These are phyloP conservation scores for Empis stercorea DNA, from an alignment of 2,888 invertebrate species.

Conservation along the genomic window DNA sequence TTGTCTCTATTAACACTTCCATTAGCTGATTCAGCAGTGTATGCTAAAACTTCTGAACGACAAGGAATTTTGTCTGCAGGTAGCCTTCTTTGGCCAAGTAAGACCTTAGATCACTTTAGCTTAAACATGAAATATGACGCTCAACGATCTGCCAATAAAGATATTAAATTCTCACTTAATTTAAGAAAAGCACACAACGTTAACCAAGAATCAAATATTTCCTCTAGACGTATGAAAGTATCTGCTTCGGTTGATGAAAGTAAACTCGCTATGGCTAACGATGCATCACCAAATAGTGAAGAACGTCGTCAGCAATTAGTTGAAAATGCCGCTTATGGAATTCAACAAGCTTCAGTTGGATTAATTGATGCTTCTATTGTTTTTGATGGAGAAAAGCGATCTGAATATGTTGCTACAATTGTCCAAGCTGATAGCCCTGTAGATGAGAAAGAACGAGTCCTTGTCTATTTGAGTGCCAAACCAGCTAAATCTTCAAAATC, in stretches of 20 bases:
- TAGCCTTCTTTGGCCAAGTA: conserved; percentile 8
- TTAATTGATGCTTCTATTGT: conserved; percentile 39
- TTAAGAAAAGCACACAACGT: neutral
- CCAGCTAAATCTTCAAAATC: neutral
- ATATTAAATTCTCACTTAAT: conserved; percentile 9
- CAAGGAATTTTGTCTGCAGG: neutral
- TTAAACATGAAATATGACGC: conserved; percentile 12
- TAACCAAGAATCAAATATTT: neutral
- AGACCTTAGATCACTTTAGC: conserved; percentile 12
- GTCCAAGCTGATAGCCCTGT: conserved; percentile 45
- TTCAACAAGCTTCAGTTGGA: conserved; percentile 26
- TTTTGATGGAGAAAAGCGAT: conserved; percentile 43
- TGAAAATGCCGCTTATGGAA: conserved; percentile 42
- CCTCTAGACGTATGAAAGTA: conserved; percentile 3
- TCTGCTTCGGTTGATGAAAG: conserved; percentile 10
- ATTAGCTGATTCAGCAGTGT: conserved; percentile 7
- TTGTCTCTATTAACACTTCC: conserved; percentile 10
- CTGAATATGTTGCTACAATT: conserved; percentile 42
- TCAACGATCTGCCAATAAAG: conserved; percentile 11
- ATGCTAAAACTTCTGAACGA: neutral
- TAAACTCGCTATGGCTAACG: conserved; percentile 16
- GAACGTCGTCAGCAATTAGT: conserved; percentile 41
- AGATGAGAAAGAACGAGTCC: conserved; percentile 41
- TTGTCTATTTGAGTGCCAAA: conserved; percentile 34
- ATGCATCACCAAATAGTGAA: conserved; percentile 37